Evolutionary conservation across 2,888 invertebrate species (phyloP), one percentile per base, ranked within the genome.

Genomic region (Bhutanitis thaidina): DNA sequence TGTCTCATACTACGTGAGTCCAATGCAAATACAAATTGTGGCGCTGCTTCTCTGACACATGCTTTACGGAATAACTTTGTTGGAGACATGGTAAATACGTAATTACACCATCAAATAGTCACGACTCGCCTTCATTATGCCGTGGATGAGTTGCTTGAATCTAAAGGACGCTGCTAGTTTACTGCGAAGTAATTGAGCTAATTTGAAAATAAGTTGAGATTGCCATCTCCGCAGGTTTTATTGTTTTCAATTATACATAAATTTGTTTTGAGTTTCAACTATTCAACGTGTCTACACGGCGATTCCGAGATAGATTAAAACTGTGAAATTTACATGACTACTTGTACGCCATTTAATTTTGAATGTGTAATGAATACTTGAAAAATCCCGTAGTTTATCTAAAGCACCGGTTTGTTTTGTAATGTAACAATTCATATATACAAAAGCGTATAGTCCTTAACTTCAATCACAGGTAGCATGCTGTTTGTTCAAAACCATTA

Each of bases 1-100:
- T 67, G 68, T 62, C 64, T 65, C 64, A 69, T 59, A 66, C 58
- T 69, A 75, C 74, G 71, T 74, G 76, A 59, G 57, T 54, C 55
- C 59, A 60, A 65, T 68, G 57, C 49, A 50, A 60, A 66, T 57
- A 57, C 47, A 43, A 58, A 55, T 64, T 65, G 55, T 61, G 49
- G 57, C 55, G 55, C 61, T 43, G 43, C 34, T 44, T n/a, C 41
- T 66, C 63, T 67, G 70, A 69, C 72, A 69, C 53, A 61, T 66
- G 59, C 65, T 67, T 67, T 62, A 55, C 51, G 47, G 54, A 57
- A 57, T 57, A 56, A 56, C 54, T 54, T 56, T 56, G 55, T 43
- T 49, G 53, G 53, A 58, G 62, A 62, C 67, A 62, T 51, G 57
- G 56, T 68, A 71, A 71, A 60, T 55, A 65, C 59, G 58, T 75